phyloP scores from a whole-genome alignment of 2,888 invertebrate genomes.

The Uropetala carovei region DNA sequence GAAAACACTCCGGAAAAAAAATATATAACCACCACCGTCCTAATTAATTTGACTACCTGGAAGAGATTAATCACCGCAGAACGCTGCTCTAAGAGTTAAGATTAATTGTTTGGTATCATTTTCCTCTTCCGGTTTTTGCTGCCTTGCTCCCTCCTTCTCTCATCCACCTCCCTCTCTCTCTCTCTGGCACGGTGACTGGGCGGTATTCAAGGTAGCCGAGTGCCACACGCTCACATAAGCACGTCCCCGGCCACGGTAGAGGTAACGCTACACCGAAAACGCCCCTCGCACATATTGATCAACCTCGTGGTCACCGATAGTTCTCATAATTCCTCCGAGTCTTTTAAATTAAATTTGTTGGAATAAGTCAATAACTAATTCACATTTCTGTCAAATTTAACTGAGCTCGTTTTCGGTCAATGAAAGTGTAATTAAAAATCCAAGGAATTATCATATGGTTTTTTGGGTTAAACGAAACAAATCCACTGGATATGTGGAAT shows the following conservation, averaged over 20 bases:
- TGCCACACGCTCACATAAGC: not conserved
- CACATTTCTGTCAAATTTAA: no score
- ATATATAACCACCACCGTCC: constrained; percentile 9
- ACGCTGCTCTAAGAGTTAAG: constrained; percentile 41
- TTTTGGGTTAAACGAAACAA: no score
- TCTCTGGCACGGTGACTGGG: constrained; percentile 19
- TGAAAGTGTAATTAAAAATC: no score
- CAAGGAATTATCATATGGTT: no score
- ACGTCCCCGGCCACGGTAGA: constrained; percentile 25
- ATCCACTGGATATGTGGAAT: no score
- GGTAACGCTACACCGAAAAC: constrained; percentile 14
- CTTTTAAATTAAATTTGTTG: not conserved
- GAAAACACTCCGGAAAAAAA: constrained; percentile 29
- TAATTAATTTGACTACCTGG: constrained; percentile 62
- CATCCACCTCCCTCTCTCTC: not conserved
- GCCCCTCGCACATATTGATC: constrained; percentile 7
- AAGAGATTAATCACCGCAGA: constrained; percentile 40
- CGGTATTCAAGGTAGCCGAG: constrained; percentile 34
- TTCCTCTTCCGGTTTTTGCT: constrained; percentile 55
- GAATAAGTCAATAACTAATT: no score
- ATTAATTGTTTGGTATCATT: constrained; percentile 63
- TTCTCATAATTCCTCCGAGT: not conserved
- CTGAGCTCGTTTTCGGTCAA: no score
- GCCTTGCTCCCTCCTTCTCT: not conserved
- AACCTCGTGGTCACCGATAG: not conserved